phyloP scores from a whole-genome alignment of 2,888 invertebrate genomes.

The Lottia scabra region DNA sequence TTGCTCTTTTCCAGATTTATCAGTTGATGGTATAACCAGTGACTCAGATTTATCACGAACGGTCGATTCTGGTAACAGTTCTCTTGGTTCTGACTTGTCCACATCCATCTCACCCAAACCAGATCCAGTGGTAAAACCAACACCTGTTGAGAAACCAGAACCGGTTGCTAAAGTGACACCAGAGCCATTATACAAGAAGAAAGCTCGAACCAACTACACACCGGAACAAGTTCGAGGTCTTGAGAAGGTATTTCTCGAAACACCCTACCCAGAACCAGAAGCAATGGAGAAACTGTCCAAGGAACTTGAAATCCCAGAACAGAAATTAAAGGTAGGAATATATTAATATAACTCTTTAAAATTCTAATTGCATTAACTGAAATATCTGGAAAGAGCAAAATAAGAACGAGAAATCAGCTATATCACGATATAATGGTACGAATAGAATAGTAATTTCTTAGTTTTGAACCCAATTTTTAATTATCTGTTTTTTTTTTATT shows the following conservation, averaged over 20 bases:
- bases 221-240: conserved; percentile 43
- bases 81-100: conserved; percentile 30
- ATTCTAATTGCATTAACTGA: too few species aligned
- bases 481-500: background rate
- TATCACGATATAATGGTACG: too few species aligned
- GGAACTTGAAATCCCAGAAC: conserved; percentile 43
- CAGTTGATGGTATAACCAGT: background rate
- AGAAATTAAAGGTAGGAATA: conserved; percentile 44
- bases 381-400: too few species aligned
- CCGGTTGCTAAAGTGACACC: conserved; percentile 27
- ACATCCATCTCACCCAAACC: conserved; percentile 28
- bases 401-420: too few species aligned
- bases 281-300: conserved; percentile 43
- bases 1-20: background rate
- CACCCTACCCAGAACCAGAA: conserved; percentile 47
- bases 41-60: background rate
- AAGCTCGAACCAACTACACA: conserved; percentile 46
- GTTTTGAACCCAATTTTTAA: background rate
- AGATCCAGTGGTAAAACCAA: conserved; percentile 17
- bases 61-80: conserved; percentile 10
- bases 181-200: conserved; percentile 33
- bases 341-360: too few species aligned
- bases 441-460: too few species aligned
- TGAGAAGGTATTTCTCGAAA: conserved; percentile 47
- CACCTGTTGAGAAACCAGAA: conserved; percentile 19